A percentile compares a stretch with the other conserved stretches of the same genome.
Evolutionary conservation across 2,888 invertebrate genomes (phyloP).

Genomic region (Dysmachus trigonus): DNA sequence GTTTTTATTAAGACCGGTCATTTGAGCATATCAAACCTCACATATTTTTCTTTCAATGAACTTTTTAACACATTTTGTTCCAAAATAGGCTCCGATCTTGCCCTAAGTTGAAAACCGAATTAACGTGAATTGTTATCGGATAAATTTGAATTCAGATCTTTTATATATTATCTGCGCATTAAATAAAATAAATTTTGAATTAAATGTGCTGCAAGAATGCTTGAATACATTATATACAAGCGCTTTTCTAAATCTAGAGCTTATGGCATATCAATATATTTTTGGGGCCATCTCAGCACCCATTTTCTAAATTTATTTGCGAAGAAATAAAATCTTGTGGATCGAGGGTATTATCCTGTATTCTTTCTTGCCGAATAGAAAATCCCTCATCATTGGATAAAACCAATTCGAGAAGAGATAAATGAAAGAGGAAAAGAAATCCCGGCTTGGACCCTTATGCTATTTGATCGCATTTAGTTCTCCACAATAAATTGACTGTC

Average conservation of each 20-base stretch:
- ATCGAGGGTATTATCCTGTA: neutral
- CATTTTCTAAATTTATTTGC: neutral
- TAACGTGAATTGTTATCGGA: no score
- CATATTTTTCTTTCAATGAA: no score
- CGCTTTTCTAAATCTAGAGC: neutral
- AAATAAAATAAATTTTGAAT: no score
- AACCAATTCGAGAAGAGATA: slow-evolving; percentile 26
- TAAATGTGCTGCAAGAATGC: neutral
- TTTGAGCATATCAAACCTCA: no score
- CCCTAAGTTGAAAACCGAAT: no score
- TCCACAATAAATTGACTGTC: slow-evolving; percentile 46
- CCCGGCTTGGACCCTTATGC: slow-evolving; percentile 33
- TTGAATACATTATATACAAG: no score
- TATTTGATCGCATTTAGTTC: slow-evolving; percentile 34
- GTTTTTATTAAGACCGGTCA: no score
- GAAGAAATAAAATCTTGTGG: neutral
- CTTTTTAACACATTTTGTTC: no score
- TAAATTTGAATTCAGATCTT: no score
- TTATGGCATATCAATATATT: neutral
- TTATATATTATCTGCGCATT: no score
- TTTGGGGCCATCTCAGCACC: neutral
- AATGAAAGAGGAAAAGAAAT: slow-evolving; percentile 32
- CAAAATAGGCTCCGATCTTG: no score
- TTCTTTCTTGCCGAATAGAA: neutral
- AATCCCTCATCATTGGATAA: slow-evolving; percentile 41